Conservation (phyloP, 1,140 invertebrate species). For the Formica exsecta region DNA sequence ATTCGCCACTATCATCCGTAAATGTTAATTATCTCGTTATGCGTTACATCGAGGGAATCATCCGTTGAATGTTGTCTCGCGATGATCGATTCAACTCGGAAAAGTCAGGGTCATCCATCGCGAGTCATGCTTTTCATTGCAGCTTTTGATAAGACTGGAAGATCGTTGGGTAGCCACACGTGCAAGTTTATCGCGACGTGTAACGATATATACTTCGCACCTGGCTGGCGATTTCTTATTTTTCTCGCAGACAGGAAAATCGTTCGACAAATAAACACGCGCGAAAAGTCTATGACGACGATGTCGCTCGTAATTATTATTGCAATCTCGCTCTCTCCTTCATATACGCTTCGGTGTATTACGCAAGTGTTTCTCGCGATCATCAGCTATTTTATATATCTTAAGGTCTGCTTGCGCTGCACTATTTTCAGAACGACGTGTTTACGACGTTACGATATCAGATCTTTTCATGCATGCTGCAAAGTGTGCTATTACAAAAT, state of each 20-base stretch:
- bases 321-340: constrained; percentile 3
- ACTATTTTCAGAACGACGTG: constrained; percentile 6
- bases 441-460: neutral
- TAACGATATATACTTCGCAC: constrained; percentile 7
- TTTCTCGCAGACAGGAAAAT: neutral
- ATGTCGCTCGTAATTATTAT: constrained; percentile 10
- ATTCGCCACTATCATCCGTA: neutral
- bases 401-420: neutral
- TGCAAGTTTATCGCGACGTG: neutral
- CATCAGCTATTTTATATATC: constrained; percentile 1
- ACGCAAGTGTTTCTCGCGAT: constrained; percentile 40
- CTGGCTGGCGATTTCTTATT: neutral
- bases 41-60: neutral
- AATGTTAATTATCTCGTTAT: neutral
- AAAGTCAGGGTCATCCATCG: constrained; percentile 46
- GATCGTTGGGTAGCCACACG: constrained; percentile 18
- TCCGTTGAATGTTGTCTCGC: constrained; percentile 20
- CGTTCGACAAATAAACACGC: neutral
- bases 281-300: neutral
- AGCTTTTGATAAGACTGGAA: neutral
- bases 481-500: neutral
- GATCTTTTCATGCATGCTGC: neutral
- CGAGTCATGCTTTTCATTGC: constrained; percentile 18
- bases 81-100: constrained; percentile 42
- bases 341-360: neutral